Base-by-base conservation (phyloP, 2,113 vertebrate species). In the Ptilonorhynchus violaceus region DNA sequence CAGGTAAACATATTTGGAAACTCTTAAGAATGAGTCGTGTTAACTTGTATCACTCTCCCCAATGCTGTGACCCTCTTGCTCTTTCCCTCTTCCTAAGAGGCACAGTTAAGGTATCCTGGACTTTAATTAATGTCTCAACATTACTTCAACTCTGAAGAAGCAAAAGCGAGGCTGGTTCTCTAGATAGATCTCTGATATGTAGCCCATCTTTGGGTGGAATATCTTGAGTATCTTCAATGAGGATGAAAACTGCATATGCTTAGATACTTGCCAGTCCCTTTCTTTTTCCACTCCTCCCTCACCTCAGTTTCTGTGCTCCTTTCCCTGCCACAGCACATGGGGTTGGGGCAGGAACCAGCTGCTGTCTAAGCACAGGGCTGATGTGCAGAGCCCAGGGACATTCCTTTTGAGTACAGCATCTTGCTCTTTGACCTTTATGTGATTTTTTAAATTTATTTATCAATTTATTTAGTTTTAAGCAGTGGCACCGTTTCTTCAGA, bases 281-380 rank as follows among this genome's bases (percentile, higher is more conserved):
- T 56, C 19, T 92, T 84, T 66, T 53, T 92, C 27, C 10, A 80
- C 13, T 74, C 19, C 7, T 81, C 15, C 10, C 20, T 77, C 14
- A 10, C 12, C 8, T 68, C 55, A n/a, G 30, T 37, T n/a, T 67
- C 42, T 67, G 11, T 68, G 39, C 17, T 85, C 13, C 42, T 58
- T 21, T 63, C n/a, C 44, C 15, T 10, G 15, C 15, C 1, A 1
- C 50, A 66, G 33, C 0, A 0, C 3, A 1, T 35, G 50, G 39
- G 31, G 4, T 17, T 27, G 56, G 39, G 25, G 19, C 49, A 62
- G 64, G 52, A 58, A 9, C 11, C 24, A 39, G 33, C 10, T 31
- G 18, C 59, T 85, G 22, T 53, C 52, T 39, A 6, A 77, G 46
- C 23, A 17, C 0, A 1, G 30, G n/a, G 27, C 69, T 69, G n/a